Evolutionary conservation across 2,797 vertebrate genomes (phyloP).

Genomic region (Rhinatrema bivittatum): DNA sequence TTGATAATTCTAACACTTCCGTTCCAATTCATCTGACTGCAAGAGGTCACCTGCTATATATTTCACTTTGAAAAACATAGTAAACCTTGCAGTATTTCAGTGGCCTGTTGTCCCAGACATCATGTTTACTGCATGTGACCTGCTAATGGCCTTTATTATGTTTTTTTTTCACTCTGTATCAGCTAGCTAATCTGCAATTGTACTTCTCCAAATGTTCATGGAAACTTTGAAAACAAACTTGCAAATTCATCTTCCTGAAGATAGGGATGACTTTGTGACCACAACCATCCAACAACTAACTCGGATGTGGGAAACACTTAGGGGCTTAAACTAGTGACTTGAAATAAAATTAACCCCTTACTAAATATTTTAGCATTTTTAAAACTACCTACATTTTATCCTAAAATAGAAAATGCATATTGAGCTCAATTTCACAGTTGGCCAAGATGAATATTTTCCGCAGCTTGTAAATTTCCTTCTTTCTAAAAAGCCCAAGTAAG

Average conservation of each 20-base stretch:
- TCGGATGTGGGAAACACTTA: constrained; percentile 14
- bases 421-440: too few relatives aligned
- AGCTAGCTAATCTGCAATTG: constrained; percentile 27
- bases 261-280: constrained; percentile 28
- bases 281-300: constrained; percentile 16
- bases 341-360: not conserved
- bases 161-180: too few relatives aligned
- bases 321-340: constrained; percentile 5
- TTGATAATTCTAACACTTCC: too few relatives aligned
- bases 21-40: too few relatives aligned
- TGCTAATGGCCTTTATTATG: constrained; percentile 18
- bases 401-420: constrained; percentile 1
- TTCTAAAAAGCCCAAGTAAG: too few relatives aligned
- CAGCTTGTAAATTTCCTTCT: not conserved
- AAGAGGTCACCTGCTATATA: too few relatives aligned
- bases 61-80: too few relatives aligned
- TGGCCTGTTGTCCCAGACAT: too few relatives aligned
- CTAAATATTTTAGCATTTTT: not conserved
- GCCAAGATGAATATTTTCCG: not conserved
- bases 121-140: constrained; percentile 2
- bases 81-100: too few relatives aligned
- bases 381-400: too few relatives aligned
- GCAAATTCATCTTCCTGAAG: constrained; percentile 45
- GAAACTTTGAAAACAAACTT: constrained; percentile 30
- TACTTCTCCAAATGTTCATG: constrained; percentile 44